Evolutionary conservation across 2,888 invertebrate genomes (phyloP).

Genomic region (Sympetrum striolatum): DNA sequence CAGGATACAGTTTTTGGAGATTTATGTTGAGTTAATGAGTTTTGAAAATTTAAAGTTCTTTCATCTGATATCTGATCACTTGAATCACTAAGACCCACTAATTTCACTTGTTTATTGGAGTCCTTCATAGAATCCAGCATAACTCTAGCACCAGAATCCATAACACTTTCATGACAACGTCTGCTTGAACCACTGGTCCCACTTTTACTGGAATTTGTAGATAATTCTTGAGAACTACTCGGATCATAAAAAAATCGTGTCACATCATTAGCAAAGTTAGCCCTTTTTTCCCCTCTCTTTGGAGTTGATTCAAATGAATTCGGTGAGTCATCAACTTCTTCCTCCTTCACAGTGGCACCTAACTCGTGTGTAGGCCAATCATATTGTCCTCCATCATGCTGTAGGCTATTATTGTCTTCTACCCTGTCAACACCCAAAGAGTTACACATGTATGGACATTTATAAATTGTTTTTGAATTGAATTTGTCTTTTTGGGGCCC

Average conservation of each 20-base stretch:
- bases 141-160: background rate
- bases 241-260: background rate
- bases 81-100: background rate
- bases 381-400: no score
- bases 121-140: background rate
- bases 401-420: no score
- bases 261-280: background rate
- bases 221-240: background rate
- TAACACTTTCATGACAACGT: slow-evolving; percentile 3
- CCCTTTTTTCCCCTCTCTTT: background rate
- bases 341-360: background rate
- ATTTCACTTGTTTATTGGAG: background rate
- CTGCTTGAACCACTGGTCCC: slow-evolving; percentile 22
- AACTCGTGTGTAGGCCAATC: no score
- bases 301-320: slow-evolving; percentile 5
- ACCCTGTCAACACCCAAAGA: no score
- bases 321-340: background rate
- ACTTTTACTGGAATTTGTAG: background rate
- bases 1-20: background rate
- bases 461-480: background rate
- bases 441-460: no score
- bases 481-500: background rate
- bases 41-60: background rate
- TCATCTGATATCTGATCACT: background rate
- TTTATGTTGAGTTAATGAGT: background rate